phyloP scores from a whole-genome alignment of 1,140 invertebrate genomes.

The Hylaeus volcanicus region DNA sequence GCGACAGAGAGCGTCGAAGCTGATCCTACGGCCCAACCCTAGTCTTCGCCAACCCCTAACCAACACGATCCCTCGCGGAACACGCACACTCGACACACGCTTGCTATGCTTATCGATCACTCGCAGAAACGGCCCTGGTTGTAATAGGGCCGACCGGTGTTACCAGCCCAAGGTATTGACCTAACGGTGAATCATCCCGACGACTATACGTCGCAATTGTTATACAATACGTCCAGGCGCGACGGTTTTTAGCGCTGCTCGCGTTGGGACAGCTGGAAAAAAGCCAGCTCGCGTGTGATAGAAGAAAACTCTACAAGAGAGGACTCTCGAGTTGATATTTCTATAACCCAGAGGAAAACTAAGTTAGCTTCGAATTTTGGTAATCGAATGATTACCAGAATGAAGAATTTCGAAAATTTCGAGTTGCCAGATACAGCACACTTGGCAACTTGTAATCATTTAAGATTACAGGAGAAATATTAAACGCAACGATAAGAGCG shows the following conservation, averaged over 20 bases:
- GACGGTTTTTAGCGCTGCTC: conserved; percentile 15
- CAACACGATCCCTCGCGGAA: conserved; percentile 34
- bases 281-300: background rate
- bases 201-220: conserved; percentile 46
- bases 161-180: conserved; percentile 68
- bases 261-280: conserved; percentile 14
- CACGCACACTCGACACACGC: conserved; percentile 51
- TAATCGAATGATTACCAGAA: no score
- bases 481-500: no score
- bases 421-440: no score
- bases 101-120: conserved; percentile 62
- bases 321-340: background rate
- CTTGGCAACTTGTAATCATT: no score
- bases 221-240: conserved; percentile 46
- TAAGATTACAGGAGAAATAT: no score
- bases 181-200: conserved; percentile 71
- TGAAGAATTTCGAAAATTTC: no score
- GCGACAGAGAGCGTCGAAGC: conserved; percentile 22
- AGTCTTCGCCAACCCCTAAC: conserved; percentile 39
- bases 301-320: background rate
- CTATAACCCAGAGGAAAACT: no score
- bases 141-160: conserved; percentile 56
- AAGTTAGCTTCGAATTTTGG: no score
- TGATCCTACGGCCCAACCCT: conserved; percentile 24
- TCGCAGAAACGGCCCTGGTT: conserved; percentile 55